These are phyloP conservation scores for Alauda arvensis DNA, from an alignment of 2,797 vertebrate genomes.

Conservation along the genomic window DNA sequence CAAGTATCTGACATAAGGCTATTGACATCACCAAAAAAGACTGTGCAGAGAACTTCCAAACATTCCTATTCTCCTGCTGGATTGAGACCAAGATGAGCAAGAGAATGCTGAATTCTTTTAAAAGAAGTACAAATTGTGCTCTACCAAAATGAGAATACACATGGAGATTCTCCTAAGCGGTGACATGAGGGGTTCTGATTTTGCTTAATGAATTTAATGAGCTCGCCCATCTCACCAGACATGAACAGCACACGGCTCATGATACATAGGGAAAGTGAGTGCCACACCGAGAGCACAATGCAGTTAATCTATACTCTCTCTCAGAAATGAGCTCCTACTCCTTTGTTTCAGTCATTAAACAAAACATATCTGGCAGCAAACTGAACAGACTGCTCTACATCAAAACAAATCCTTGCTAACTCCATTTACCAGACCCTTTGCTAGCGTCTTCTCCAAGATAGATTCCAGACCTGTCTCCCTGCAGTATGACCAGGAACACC, in stretches of 20 bases:
- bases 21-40: not conserved
- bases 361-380: not conserved
- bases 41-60: not conserved
- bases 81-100: constrained; percentile 3
- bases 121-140: not conserved
- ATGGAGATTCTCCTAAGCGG: not conserved
- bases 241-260: not conserved
- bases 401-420: not conserved
- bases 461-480: not conserved
- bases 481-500: not conserved
- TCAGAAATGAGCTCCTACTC: not conserved
- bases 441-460: not conserved
- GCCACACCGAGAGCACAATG: not conserved
- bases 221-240: not conserved
- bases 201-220: not conserved
- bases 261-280: not conserved
- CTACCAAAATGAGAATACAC: not conserved
- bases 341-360: not conserved
- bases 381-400: not conserved
- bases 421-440: not conserved
- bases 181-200: not conserved
- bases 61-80: not conserved
- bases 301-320: not conserved
- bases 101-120: not conserved
- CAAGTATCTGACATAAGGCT: not conserved